Conservation (phyloP, 1,140 invertebrate species). For the Drosophila ercepeae region DNA sequence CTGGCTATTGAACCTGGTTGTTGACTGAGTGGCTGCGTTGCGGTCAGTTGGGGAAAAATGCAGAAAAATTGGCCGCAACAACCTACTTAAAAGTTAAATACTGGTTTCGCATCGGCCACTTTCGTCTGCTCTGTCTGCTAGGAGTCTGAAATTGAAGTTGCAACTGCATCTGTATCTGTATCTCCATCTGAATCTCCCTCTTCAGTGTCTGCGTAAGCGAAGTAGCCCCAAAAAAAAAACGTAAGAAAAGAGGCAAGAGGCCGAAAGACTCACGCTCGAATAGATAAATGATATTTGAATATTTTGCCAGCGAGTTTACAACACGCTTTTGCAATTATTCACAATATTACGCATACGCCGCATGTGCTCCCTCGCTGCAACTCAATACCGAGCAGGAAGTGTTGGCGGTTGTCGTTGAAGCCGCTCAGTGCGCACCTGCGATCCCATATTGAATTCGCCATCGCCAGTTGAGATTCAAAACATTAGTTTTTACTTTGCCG, state of each 20-base stretch:
- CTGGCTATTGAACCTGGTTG: constrained; percentile 66
- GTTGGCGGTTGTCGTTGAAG: constrained; percentile 21
- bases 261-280: constrained; percentile 19
- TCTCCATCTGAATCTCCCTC: neutral
- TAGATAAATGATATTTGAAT: constrained; percentile 63
- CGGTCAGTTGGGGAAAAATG: constrained; percentile 51
- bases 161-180: constrained; percentile 9
- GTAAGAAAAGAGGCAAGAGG: constrained; percentile 20
- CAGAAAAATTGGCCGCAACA: constrained; percentile 48
- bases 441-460: constrained; percentile 30
- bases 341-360: constrained; percentile 74
- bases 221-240: constrained; percentile 39
- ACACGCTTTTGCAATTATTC: constrained; percentile 77
- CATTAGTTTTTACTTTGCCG: constrained; percentile 54
- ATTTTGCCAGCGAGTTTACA: constrained; percentile 51
- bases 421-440: constrained; percentile 62
- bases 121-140: constrained; percentile 45
- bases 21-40: constrained; percentile 46
- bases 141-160: constrained; percentile 34
- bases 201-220: constrained; percentile 50
- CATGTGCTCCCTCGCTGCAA: constrained; percentile 30
- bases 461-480: constrained; percentile 35
- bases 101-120: constrained; percentile 58
- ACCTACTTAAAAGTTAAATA: constrained; percentile 71
- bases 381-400: constrained; percentile 64